Evolutionary conservation across 2,888 invertebrate species (phyloP), one percentile per base, ranked within the genome.

Genomic region (Tenodera sinensis): DNA sequence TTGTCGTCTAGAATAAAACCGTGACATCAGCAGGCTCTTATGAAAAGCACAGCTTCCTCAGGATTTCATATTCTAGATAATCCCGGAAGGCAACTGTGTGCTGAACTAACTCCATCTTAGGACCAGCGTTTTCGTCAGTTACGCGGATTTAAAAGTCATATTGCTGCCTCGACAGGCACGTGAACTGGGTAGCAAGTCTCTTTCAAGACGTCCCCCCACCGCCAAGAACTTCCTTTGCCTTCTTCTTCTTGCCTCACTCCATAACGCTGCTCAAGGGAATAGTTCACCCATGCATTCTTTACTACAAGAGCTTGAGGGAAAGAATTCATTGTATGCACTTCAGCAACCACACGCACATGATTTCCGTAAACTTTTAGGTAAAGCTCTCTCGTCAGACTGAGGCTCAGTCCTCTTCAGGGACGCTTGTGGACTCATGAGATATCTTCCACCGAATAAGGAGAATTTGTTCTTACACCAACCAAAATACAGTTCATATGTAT

Each of bases 61-160:
- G 54, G 54, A 71, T 71, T 71, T 71, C 54, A 71, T 71, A 71
- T 71, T 71, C 20, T 20, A 71, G 54, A 71, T 71, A 71, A 71
- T 71, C 54, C 54, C 54, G 54, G 54, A 71, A 71, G 54, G 54
- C 25, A 71, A 71, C 54, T 71, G 25, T 71, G 54, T 71, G 54
- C 25, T 71, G 54, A 71, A 71, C 54, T 71, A 71, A 71, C 54
- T 71, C 25, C 54, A 71, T 71, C 54, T 25, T 71, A 25, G 54
- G 54, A 71, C 54, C 54, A 71, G 20, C 54, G 20, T 71, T 71
- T 71, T 71, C 54, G 54, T 20, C 54, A 71, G 54, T 71, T 71
- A 71, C 54, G 81, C 86, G 86, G 87, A 87, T 87, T 87, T 87
- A 87, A 87, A 87, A 87, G 87, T 87, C 87, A 87, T 87, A 87